Base-by-base conservation (phyloP, 2,888 invertebrate species). In the Rhagium mordax region DNA sequence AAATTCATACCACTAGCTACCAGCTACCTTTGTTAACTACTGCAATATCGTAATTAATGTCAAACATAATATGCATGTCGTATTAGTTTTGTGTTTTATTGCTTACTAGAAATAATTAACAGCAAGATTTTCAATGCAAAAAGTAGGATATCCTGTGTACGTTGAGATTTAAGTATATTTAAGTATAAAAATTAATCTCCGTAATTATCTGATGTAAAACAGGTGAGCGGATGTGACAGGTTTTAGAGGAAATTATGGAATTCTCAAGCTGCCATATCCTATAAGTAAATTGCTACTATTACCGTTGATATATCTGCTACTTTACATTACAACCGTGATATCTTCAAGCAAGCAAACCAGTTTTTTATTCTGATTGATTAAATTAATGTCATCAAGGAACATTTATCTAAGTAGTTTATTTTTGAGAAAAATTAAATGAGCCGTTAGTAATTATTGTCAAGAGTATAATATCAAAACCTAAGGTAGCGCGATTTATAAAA, bases 241-340 rank as follows among this genome's bases (percentile, higher is more conserved):
- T 70, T 61, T 70, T 62, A 70, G 51, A 70, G 70, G 70, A 70
- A 70, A 70, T 70, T 62, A 70, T 70, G 53, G 62, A 70, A 70
- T 70, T 62, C 70, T 60, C 33, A 15, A n/a, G 62, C 16, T 65
- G 47, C 47, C 21, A 60, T 16, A 60, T 68, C 29, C 60, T 21
- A 48, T 49, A 21, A 27, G n/a, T 48, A 49, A 69, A 69, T 69
- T 69, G 27, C 59, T 49, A 16, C n/a, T 24, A 48, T 60, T 69
- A 68, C 8, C 16, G 21, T 18, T 67, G 57, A 62, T 62, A 24
- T 48, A 62, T 62, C 41, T 61, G 15, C 21, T 20, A 18, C n/a
- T 7, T 48, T 57, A 29, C 7, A n/a, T n/a, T n/a, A n/a, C n/a
- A n/a, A n/a, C n/a, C n/a, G 49, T 21, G 47, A 62, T 16, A 16